Evolutionary conservation across 2,797 vertebrate species (phyloP), one percentile per base, ranked within the genome.

Genomic region (Mustela erminea): DNA sequence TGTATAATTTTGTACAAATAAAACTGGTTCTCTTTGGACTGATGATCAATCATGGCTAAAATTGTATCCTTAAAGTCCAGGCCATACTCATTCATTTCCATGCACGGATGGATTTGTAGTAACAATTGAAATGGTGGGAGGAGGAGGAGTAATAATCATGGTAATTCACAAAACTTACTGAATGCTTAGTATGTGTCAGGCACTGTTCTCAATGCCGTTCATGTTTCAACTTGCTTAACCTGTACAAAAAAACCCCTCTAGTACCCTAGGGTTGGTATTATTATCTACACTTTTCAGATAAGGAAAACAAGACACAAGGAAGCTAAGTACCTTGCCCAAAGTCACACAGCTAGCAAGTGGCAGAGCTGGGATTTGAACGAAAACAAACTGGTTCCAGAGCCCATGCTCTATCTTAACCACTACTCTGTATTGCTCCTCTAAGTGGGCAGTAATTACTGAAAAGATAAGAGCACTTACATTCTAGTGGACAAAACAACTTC

Each of bases 11-110:
- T 87, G 18, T 62, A 74, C 20, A 14, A 96, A 95, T 58, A 86
- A 96, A 95, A 75, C 3, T 83, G 46, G 95, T 82, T 82, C 93
- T 58, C 15, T 91, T 89, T 82, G n/a, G 41, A 64, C 27, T 81
- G 7, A 25, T 81, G 54, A 88, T 14, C 35, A 2, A 68, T 92
- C 78, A 92, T 13, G 85, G 85, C 18, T 74, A 86, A 82, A 82
- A 95, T 87, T 82, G 81, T 70, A 93, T 68, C 78, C 46, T 90
- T 96, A 38, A 75, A 78, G 17, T 85, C 32, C 25, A 72, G 52
- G 43, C 64, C 80, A 87, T 56, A 87, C 17, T 85, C 74, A 83
- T 43, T 81, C 54, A 96, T 92, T 95, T 90, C 66, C 21, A 82
- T 35, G 86, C 32, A 90, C 11, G 64, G 23, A 62, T 0, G 7